Conservation (phyloP, 1,140 invertebrate species). For the Drosophila micromelanica region DNA sequence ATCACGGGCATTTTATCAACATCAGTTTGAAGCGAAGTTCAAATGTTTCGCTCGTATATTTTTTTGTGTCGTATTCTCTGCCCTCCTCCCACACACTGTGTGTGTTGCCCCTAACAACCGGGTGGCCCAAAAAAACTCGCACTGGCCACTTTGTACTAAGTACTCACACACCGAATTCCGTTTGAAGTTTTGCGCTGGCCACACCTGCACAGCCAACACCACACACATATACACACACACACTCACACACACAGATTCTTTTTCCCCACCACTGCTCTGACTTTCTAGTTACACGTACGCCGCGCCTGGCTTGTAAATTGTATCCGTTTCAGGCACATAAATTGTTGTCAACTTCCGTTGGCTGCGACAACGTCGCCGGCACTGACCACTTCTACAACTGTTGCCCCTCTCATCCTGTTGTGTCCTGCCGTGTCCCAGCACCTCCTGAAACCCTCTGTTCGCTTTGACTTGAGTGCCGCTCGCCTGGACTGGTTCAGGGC, state of each 20-base stretch:
- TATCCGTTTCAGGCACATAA: constrained; percentile 83
- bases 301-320: constrained; percentile 77
- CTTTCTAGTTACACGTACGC: constrained; percentile 59
- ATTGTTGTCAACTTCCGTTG: constrained; percentile 83
- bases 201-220: constrained; percentile 58
- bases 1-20: constrained; percentile 79
- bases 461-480: constrained; percentile 73
- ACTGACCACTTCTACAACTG: constrained; percentile 73
- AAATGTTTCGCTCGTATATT: constrained; percentile 65
- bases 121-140: constrained; percentile 40
- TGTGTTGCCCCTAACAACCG: constrained; percentile 61
- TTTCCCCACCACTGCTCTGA: constrained; percentile 1
- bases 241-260: not conserved
- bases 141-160: constrained; percentile 78
- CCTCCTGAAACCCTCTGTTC: constrained; percentile 29
- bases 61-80: constrained; percentile 21
- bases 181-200: constrained; percentile 72
- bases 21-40: constrained; percentile 78
- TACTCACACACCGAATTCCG: constrained; percentile 81
- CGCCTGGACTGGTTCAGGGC: constrained; percentile 41
- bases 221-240: constrained; percentile 19
- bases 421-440: constrained; percentile 22
- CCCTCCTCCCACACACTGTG: not conserved
- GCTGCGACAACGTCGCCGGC: constrained; percentile 76
- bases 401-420: not conserved